Conservation (phyloP, 2,888 invertebrate genomes). For the Diachrysia chrysitis region DNA sequence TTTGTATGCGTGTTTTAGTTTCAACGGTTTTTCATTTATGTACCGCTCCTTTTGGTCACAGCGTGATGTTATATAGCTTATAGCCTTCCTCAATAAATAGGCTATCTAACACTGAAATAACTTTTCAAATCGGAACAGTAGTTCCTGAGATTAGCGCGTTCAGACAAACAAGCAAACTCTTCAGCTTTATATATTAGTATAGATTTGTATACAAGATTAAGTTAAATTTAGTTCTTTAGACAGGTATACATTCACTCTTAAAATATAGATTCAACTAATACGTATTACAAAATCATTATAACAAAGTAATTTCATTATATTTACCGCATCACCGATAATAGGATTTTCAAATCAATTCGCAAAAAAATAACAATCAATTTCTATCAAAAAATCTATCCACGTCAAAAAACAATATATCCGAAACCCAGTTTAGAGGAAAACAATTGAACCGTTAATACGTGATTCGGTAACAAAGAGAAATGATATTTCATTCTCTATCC, state of each 20-base stretch:
- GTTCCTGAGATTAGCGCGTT: no score
- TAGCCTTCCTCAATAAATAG: no score
- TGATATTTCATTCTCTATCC: conserved; percentile 55
- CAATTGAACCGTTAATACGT: conserved; percentile 57
- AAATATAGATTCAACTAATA: neutral
- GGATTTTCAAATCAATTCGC: neutral
- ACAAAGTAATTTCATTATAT: neutral
- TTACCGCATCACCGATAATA: neutral
- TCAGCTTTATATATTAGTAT: no score
- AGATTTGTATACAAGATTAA: neutral
- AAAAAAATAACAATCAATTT: conserved; percentile 4
- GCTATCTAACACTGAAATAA: no score
- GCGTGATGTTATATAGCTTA: no score
- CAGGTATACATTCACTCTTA: neutral
- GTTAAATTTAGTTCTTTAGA: neutral
- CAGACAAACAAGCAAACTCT: no score
- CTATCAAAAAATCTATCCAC: conserved; percentile 2
- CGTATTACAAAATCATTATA: neutral
- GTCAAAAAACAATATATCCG: conserved; percentile 23
- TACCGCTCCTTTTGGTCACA: no score
- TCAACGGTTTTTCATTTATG: no score
- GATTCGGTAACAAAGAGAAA: conserved; percentile 52
- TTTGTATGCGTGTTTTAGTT: no score
- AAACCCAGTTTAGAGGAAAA: conserved; percentile 36
- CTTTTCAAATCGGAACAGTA: no score